A percentile compares a stretch with the other conserved stretches of the same genome.
phyloP scores from a whole-genome alignment of 2,113 vertebrate species.

The Ploceus nigricollis region DNA sequence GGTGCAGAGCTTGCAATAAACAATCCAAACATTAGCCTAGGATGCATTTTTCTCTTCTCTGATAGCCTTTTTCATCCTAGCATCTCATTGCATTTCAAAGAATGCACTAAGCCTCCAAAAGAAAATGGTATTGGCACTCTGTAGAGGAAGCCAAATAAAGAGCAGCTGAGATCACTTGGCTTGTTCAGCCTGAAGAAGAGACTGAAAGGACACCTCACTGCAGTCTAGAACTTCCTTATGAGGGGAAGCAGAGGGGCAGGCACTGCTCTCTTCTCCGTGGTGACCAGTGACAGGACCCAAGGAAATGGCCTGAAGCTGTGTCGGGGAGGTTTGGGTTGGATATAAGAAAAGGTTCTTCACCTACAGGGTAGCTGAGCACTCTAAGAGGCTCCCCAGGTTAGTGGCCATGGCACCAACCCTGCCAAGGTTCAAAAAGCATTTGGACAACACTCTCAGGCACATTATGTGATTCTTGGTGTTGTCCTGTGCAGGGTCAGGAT shows the following conservation, averaged over 20 bases:
- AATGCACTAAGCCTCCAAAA: background rate
- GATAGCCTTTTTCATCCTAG: background rate
- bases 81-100: background rate
- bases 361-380: background rate
- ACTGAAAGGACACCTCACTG: background rate
- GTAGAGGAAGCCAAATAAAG: background rate
- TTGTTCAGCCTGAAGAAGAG: background rate
- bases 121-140: background rate
- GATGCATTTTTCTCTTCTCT: background rate
- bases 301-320: background rate
- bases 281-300: background rate
- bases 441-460: background rate
- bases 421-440: background rate
- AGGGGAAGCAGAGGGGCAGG: background rate
- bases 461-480: background rate
- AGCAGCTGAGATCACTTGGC: background rate
- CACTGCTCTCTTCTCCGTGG: background rate
- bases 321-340: background rate
- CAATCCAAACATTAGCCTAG: background rate
- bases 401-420: background rate
- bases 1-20: background rate
- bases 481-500: background rate
- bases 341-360: background rate
- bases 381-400: background rate
- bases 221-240: background rate